These are phyloP conservation scores for Coreius guichenoti DNA, from an alignment of 2,797 vertebrate genomes.

Conservation along the genomic window DNA sequence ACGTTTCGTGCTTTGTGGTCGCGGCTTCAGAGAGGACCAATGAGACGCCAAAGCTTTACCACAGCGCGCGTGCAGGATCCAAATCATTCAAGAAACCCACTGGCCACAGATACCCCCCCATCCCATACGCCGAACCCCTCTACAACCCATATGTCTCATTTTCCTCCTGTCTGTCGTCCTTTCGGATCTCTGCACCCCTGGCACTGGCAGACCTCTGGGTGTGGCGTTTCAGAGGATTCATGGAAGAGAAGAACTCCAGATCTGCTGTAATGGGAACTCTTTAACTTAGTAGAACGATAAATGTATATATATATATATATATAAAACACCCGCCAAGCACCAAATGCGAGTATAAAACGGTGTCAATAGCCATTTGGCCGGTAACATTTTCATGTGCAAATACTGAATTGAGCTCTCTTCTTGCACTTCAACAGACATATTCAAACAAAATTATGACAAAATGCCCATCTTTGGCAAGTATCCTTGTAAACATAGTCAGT, in stretches of 20 bases:
- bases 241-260: slow-evolving; percentile 1
- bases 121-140: slow-evolving; percentile 1
- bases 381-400: too few relatives aligned
- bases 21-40: slow-evolving; percentile 37
- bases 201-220: slow-evolving; percentile 8
- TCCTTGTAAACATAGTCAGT: too few relatives aligned
- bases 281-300: background rate
- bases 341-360: too few relatives aligned
- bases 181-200: slow-evolving; percentile 5
- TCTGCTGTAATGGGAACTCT: background rate
- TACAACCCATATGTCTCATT: background rate
- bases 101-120: slow-evolving; percentile 20
- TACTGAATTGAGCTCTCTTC: too few relatives aligned
- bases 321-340: too few relatives aligned
- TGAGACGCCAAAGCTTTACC: slow-evolving; percentile 28
- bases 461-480: too few relatives aligned
- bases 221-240: slow-evolving; percentile 33
- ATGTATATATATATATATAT: background rate
- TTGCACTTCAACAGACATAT: too few relatives aligned
- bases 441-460: too few relatives aligned
- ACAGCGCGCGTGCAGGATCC: slow-evolving; percentile 32
- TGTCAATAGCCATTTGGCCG: too few relatives aligned
- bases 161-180: slow-evolving; percentile 9
- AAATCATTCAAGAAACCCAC: slow-evolving; percentile 28
- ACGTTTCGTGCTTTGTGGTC: slow-evolving; percentile 40